A percentile compares a stretch with the other conserved stretches of the same genome.
These are phyloP conservation scores for Yponomeuta plumbellus DNA, from an alignment of 2,888 invertebrate species.

Conservation along the genomic window DNA sequence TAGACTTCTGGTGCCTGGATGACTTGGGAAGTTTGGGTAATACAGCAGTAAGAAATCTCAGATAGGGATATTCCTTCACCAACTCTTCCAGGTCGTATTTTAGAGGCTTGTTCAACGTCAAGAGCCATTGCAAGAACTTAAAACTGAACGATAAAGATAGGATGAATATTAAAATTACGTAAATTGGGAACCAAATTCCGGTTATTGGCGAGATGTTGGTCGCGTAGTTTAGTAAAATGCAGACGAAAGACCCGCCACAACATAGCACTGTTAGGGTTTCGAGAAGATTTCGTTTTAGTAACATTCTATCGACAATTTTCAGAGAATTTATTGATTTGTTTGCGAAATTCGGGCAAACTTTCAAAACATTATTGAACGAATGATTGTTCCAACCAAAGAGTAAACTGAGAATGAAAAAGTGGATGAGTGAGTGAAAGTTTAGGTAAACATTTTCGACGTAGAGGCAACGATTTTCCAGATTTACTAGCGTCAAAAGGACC, in stretches of 20 bases:
- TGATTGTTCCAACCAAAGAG: too few species aligned
- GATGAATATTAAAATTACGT: conserved; percentile 55
- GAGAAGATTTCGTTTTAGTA: conserved; percentile 54
- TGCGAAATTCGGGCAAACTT: background rate
- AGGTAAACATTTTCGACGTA: too few species aligned
- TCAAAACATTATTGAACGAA: background rate
- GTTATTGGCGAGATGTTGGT: conserved; percentile 59
- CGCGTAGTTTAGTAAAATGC: conserved; percentile 51
- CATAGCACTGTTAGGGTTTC: conserved; percentile 51
- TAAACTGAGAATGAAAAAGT: background rate
- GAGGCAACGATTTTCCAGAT: too few species aligned
- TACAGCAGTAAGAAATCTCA: conserved; percentile 33
- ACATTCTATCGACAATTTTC: conserved; percentile 37
- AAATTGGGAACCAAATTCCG: conserved; percentile 63
- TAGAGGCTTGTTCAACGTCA: conserved; percentile 70
- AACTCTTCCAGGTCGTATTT: conserved; percentile 55
- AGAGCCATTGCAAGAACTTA: conserved; percentile 69
- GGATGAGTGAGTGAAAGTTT: background rate
- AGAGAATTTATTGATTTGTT: conserved; percentile 11
- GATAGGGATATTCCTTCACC: conserved; percentile 43
- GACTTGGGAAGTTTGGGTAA: conserved; percentile 39
- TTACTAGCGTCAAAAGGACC: too few species aligned
- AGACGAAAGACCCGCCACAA: conserved; percentile 45
- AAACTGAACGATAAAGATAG: conserved; percentile 67
- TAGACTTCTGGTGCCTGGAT: conserved; percentile 16